phyloP scores from a whole-genome alignment of 2,797 vertebrate species.

The Hydrolagus colliei region DNA sequence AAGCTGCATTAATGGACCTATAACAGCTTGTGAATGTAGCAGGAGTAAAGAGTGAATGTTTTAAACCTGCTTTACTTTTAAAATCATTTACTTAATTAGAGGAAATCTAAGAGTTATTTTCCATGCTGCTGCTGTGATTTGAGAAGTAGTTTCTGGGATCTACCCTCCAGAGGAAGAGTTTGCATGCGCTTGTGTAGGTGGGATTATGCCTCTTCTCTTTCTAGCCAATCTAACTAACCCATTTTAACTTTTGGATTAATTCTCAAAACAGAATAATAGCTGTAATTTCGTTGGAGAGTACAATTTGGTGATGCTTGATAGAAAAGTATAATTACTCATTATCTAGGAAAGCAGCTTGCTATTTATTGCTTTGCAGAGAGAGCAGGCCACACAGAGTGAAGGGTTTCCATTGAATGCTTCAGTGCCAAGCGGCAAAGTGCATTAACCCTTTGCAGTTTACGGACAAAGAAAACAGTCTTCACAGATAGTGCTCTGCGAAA shows the following conservation, averaged over 20 bases:
- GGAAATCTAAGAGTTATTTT: not conserved
- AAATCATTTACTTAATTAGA: not conserved
- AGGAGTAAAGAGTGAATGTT: too few relatives aligned
- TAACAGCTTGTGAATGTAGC: not conserved
- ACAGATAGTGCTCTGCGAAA: too few relatives aligned
- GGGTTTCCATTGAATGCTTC: too few relatives aligned
- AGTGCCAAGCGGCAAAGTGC: not conserved
- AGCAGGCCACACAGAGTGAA: not conserved
- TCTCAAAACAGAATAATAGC: not conserved
- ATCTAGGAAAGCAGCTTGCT: not conserved
- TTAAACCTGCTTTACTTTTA: constrained; percentile 11
- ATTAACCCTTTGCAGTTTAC: constrained; percentile 16
- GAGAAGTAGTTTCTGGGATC: not conserved
- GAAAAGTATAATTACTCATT: not conserved
- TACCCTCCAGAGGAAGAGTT: not conserved
- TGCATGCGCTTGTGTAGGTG: not conserved
- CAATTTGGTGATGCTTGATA: not conserved
- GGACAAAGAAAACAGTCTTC: too few relatives aligned
- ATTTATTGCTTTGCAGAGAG: not conserved
- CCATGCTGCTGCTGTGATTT: not conserved
- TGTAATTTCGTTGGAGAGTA: not conserved
- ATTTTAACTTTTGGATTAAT: constrained; percentile 6
- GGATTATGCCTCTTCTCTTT: not conserved
- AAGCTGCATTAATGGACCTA: not conserved
- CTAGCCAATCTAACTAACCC: not conserved